phyloP scores from a whole-genome alignment of 2,113 vertebrate genomes.

The Varanus salvator region DNA sequence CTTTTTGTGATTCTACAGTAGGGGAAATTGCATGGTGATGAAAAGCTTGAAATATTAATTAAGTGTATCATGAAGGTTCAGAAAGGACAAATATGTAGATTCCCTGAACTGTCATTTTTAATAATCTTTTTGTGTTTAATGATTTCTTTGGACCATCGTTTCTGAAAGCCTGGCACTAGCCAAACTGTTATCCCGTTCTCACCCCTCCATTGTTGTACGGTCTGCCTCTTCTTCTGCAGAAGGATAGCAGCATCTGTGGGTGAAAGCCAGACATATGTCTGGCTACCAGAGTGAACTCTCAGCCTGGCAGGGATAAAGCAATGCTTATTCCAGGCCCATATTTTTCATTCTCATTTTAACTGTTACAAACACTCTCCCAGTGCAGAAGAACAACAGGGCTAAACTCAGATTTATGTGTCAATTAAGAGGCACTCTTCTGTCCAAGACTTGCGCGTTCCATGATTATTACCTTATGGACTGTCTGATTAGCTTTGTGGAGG shows the following conservation, averaged over 20 bases:
- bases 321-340: not conserved
- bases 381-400: not conserved
- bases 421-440: slow-evolving; percentile 27
- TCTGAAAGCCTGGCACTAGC: not conserved
- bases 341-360: slow-evolving; percentile 20
- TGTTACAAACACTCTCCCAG: slow-evolving; percentile 18
- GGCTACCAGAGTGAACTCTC: not conserved
- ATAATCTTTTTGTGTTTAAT: slow-evolving; percentile 26
- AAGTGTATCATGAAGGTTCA: slow-evolving; percentile 42
- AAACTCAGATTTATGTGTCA: slow-evolving; percentile 37
- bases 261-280: slow-evolving; percentile 21
- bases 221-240: slow-evolving; percentile 37
- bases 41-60: slow-evolving; percentile 42
- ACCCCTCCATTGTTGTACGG: slow-evolving; percentile 4
- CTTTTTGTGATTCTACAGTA: slow-evolving; percentile 31
- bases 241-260: slow-evolving; percentile 52
- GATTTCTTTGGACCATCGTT: slow-evolving; percentile 30
- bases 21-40: slow-evolving; percentile 33
- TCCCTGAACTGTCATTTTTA: slow-evolving; percentile 40
- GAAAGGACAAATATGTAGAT: slow-evolving; percentile 44
- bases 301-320: slow-evolving; percentile 21
- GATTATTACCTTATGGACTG: slow-evolving; percentile 21
- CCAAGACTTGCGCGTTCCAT: slow-evolving; percentile 16
- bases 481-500: slow-evolving; percentile 19
- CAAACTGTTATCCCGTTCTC: slow-evolving; percentile 26